A percentile compares a stretch with the other conserved stretches of the same genome.
Evolutionary conservation across 2,113 vertebrate genomes (phyloP).

Genomic region (Nannospalax galili): DNA sequence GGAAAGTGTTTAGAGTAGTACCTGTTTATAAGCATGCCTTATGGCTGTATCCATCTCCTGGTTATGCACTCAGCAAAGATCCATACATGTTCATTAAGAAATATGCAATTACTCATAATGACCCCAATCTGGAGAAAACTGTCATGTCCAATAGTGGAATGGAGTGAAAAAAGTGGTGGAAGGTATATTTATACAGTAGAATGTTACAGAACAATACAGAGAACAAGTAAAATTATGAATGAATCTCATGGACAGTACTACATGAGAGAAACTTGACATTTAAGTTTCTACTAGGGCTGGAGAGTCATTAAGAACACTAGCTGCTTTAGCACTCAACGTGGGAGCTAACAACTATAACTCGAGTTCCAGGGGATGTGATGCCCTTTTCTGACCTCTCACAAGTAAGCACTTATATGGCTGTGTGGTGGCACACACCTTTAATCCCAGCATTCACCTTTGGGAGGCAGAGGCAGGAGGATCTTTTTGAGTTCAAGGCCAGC

Average conservation of each 20-base stretch:
- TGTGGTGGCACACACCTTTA: too few species aligned
- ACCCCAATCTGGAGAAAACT: background rate
- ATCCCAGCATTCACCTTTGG: too few species aligned
- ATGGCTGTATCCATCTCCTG: background rate
- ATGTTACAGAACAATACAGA: background rate
- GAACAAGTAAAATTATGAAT: background rate
- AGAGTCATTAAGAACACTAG: too few species aligned
- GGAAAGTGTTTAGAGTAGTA: background rate
- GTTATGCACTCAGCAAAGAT: background rate
- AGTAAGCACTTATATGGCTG: too few species aligned
- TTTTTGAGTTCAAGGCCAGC: too few species aligned
- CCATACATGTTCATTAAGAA: background rate
- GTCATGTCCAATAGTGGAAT: background rate
- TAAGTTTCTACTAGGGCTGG: too few species aligned
- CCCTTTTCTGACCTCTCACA: too few species aligned
- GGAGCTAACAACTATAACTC: too few species aligned
- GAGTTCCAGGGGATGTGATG: too few species aligned
- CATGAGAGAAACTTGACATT: constrained; percentile 26
- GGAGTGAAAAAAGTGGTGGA: background rate
- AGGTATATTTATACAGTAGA: background rate
- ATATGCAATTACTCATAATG: background rate
- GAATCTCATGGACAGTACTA: background rate
- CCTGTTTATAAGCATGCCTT: background rate
- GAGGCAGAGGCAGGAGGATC: too few species aligned
- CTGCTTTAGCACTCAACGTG: too few species aligned